Percentiles rank a stretch among this genome's conserved stretches.
Conservation (phyloP, 2,113 vertebrate genomes). For the Hoplias malabaricus region DNA sequence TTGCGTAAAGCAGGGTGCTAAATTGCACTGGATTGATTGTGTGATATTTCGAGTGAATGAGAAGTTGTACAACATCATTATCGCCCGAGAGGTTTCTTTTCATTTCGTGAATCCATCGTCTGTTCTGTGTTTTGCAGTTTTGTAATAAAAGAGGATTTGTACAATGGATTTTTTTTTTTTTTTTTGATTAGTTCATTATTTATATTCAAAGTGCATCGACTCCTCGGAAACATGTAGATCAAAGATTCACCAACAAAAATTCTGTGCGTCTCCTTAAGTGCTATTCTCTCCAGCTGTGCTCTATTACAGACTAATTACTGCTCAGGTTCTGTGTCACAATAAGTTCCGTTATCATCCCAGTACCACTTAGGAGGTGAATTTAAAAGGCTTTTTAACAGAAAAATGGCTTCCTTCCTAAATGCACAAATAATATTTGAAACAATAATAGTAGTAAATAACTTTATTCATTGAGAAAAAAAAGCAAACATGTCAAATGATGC, state of each 20-base stretch:
- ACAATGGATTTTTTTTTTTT: neutral
- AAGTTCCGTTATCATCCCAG: neutral
- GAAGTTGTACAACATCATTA: neutral
- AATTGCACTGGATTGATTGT: conserved; percentile 34
- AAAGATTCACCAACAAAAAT: conserved; percentile 2
- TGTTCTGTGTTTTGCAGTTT: conserved; percentile 2
- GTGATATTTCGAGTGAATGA: conserved; percentile 12
- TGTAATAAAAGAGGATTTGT: conserved; percentile 35
- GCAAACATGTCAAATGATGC: conserved; percentile 55
- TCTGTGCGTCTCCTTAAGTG: neutral
- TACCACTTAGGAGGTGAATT: neutral
- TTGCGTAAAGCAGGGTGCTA: neutral
- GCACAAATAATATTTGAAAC: conserved; percentile 2
- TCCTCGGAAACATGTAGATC: neutral
- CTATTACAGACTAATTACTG: conserved; percentile 29
- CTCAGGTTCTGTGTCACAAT: neutral
- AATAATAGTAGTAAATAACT: conserved; percentile 68
- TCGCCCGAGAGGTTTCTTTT: conserved; percentile 7
- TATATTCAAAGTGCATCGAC: conserved; percentile 9
- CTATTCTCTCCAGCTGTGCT: neutral
- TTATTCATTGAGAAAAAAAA: conserved; percentile 70
- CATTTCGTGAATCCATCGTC: neutral
- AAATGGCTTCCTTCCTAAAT: neutral
- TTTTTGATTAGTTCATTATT: neutral
- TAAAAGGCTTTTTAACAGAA: neutral